phyloP scores from a whole-genome alignment of 2,797 vertebrate genomes.

The Hephaestus fuliginosus region DNA sequence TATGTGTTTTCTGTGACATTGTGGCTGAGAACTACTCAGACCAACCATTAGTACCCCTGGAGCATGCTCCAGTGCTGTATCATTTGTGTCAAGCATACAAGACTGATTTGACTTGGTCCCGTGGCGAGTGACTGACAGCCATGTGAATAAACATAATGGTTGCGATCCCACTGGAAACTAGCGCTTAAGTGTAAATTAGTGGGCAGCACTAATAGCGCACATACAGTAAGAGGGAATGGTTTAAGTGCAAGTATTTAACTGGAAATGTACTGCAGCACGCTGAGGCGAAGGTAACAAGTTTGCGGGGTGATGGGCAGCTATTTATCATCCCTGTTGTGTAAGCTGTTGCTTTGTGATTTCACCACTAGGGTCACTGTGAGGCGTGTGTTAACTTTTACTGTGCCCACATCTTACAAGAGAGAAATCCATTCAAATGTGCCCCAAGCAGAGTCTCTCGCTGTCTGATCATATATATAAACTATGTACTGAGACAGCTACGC shows the following conservation, averaged over 20 bases:
- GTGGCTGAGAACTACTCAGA: slow-evolving; percentile 73
- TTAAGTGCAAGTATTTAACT: slow-evolving; percentile 68
- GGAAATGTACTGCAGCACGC: slow-evolving; percentile 29
- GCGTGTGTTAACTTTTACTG: slow-evolving; percentile 61
- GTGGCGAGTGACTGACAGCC: slow-evolving; percentile 68
- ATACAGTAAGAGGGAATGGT: slow-evolving; percentile 47
- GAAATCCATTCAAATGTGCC: slow-evolving; percentile 65
- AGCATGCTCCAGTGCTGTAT: slow-evolving; percentile 70
- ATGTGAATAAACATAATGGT: slow-evolving; percentile 72
- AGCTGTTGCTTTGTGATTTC: slow-evolving; percentile 58
- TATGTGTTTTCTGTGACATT: slow-evolving; percentile 73
- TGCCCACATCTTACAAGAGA: slow-evolving; percentile 64
- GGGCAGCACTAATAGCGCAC: slow-evolving; percentile 57
- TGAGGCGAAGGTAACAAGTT: slow-evolving; percentile 39
- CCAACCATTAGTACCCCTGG: slow-evolving; percentile 74
- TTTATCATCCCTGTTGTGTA: slow-evolving; percentile 69
- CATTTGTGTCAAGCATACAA: slow-evolving; percentile 75
- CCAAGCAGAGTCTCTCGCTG: slow-evolving; percentile 48
- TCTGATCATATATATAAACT: slow-evolving; percentile 54
- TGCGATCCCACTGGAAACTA: slow-evolving; percentile 48
- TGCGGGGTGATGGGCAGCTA: slow-evolving; percentile 43
- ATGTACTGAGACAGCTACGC: slow-evolving; percentile 37
- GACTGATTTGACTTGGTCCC: slow-evolving; percentile 72
- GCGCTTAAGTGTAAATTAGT: slow-evolving; percentile 70
- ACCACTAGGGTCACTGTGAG: slow-evolving; percentile 57